phyloP scores from a whole-genome alignment of 2,113 vertebrate genomes.

The Catharus fuscescens region DNA sequence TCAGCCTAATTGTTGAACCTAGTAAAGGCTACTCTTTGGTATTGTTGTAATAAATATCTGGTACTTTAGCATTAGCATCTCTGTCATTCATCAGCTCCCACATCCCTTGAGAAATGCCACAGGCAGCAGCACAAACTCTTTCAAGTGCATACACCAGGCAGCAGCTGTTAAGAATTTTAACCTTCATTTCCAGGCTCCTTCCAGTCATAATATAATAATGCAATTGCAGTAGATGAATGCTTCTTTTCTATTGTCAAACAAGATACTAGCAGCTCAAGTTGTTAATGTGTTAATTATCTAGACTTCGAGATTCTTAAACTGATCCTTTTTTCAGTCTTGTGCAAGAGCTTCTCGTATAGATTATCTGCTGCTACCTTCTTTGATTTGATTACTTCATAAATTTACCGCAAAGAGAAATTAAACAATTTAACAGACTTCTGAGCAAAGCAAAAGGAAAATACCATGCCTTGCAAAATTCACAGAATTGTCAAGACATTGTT shows the following conservation, averaged over 20 bases:
- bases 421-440: slow-evolving; percentile 66
- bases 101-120: slow-evolving; percentile 64
- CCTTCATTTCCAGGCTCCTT: slow-evolving; percentile 61
- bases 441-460: slow-evolving; percentile 56
- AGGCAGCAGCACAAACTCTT: slow-evolving; percentile 58
- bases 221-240: slow-evolving; percentile 34
- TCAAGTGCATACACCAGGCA: slow-evolving; percentile 62
- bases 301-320: slow-evolving; percentile 41
- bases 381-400: slow-evolving; percentile 65
- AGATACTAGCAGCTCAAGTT: slow-evolving; percentile 2
- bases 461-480: slow-evolving; percentile 64
- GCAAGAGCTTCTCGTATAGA: slow-evolving; percentile 29
- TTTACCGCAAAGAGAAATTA: slow-evolving; percentile 67
- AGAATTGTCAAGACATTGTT: slow-evolving; percentile 73
- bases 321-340: slow-evolving; percentile 24
- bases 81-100: slow-evolving; percentile 33
- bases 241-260: slow-evolving; percentile 1
- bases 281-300: slow-evolving; percentile 62
- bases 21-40: slow-evolving; percentile 23
- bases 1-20: slow-evolving; percentile 4
- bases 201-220: slow-evolving; percentile 43
- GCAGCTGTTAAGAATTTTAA: slow-evolving; percentile 68
- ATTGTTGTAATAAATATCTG: slow-evolving; percentile 15
- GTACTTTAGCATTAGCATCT: slow-evolving; percentile 44
- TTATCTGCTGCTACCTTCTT: slow-evolving; percentile 47